A percentile compares a stretch with the other conserved stretches of the same genome.
phyloP scores from a whole-genome alignment of 1,140 invertebrate species.

The Holcopasites calliopsidis region DNA sequence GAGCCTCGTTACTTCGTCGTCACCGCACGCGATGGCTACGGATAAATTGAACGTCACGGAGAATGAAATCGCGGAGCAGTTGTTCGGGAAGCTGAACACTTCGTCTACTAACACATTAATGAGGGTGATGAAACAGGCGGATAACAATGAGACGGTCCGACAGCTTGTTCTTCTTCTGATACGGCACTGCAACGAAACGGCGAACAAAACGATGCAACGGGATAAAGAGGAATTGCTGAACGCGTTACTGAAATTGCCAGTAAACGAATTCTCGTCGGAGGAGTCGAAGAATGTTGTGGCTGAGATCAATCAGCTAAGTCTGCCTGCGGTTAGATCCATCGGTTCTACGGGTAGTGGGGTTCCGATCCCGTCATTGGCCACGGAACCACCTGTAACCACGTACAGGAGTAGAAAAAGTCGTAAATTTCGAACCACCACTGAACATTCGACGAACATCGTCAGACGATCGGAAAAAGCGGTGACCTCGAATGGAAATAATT shows the following conservation, averaged over 20 bases:
- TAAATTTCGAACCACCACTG: slow-evolving; percentile 67
- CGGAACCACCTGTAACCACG: slow-evolving; percentile 70
- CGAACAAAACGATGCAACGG: slow-evolving; percentile 83
- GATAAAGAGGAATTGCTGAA: slow-evolving; percentile 84
- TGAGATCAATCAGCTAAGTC: slow-evolving; percentile 69
- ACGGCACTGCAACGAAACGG: slow-evolving; percentile 85
- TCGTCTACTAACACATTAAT: slow-evolving; percentile 87
- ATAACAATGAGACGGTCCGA: slow-evolving; percentile 86
- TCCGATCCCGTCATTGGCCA: not conserved
- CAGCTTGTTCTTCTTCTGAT: slow-evolving; percentile 87
- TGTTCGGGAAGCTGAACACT: slow-evolving; percentile 87
- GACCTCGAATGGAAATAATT: slow-evolving; percentile 77
- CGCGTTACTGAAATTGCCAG: slow-evolving; percentile 83
- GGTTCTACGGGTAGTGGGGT: not conserved
- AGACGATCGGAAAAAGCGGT: slow-evolving; percentile 58
- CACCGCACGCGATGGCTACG: slow-evolving; percentile 4
- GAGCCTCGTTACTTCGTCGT: not conserved
- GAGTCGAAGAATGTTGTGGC: slow-evolving; percentile 71
- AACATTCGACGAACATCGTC: slow-evolving; percentile 38
- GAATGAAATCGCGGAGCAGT: slow-evolving; percentile 82
- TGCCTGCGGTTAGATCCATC: slow-evolving; percentile 61
- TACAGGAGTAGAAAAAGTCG: slow-evolving; percentile 71
- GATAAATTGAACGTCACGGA: slow-evolving; percentile 26
- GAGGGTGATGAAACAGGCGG: slow-evolving; percentile 89
- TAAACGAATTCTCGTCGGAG: slow-evolving; percentile 72